Conservation (phyloP, 2,113 vertebrate species). For the Chaetorhynchus papuensis region DNA sequence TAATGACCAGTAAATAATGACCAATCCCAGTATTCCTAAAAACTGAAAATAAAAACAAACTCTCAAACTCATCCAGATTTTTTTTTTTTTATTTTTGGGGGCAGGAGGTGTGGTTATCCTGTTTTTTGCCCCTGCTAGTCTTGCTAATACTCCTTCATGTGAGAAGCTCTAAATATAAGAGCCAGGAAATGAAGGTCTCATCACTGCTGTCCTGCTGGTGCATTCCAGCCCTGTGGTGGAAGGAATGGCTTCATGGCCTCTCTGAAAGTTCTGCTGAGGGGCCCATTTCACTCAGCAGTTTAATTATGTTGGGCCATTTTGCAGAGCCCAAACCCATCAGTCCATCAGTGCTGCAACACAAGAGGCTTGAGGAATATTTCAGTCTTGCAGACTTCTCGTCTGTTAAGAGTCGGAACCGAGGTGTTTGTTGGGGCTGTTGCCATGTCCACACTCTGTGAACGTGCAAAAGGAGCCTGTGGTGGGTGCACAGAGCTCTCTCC, state of each 20-base stretch:
- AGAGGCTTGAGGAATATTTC: background rate
- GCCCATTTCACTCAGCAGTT: background rate
- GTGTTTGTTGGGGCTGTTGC: background rate
- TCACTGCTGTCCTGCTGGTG: background rate
- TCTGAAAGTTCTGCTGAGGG: background rate
- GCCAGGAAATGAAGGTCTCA: background rate
- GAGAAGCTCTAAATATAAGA: background rate
- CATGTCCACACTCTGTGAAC: rapidly evolving
- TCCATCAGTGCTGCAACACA: background rate
- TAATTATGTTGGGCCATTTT: background rate
- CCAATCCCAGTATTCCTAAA: background rate
- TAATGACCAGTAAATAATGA: background rate
- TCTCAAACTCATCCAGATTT: background rate
- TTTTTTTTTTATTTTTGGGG: background rate
- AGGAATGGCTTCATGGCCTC: background rate
- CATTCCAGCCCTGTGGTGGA: background rate
- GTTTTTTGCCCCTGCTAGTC: background rate
- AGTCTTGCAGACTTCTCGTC: background rate
- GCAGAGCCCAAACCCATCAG: background rate
- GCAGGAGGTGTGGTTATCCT: background rate
- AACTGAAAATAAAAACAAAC: background rate
- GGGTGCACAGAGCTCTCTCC: background rate
- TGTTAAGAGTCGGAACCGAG: background rate
- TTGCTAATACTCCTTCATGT: background rate
- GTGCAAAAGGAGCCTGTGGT: background rate